Evolutionary conservation across 2,113 vertebrate genomes (phyloP).

Genomic region (Ellobius talpinus): DNA sequence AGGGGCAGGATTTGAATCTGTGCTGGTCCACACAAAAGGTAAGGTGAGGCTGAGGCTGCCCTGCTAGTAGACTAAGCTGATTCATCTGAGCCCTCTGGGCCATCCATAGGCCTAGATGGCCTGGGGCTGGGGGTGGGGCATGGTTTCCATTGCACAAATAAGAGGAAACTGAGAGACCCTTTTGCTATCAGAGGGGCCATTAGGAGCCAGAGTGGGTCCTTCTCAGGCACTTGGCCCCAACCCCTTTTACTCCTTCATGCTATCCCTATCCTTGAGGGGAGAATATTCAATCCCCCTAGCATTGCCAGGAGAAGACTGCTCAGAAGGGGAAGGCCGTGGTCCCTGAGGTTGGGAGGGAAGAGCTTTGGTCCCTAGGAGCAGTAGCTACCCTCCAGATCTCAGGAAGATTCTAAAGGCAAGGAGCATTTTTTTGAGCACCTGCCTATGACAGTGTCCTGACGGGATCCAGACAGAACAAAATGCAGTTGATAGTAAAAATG

Average conservation of each 20-base stretch:
- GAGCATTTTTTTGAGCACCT: neutral
- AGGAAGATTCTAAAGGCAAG: neutral
- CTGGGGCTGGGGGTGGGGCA: neutral
- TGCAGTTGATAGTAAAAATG: neutral
- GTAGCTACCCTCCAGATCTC: neutral
- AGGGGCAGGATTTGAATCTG: neutral
- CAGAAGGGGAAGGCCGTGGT: neutral
- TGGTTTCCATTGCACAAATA: no score
- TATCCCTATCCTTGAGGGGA: no score
- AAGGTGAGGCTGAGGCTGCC: neutral
- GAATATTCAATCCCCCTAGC: no score
- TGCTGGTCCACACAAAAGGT: neutral
- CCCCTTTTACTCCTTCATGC: no score
- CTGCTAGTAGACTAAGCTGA: no score
- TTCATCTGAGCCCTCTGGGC: no score
- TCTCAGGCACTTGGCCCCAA: neutral
- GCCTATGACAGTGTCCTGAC: fast-evolving
- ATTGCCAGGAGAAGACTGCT: fast-evolving
- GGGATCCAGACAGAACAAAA: neutral
- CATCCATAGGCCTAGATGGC: neutral
- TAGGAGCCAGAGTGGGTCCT: neutral
- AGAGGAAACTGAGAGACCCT: neutral
- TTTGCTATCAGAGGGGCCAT: fast-evolving
- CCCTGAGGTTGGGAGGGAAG: neutral
- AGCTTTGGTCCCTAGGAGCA: neutral